These are phyloP conservation scores for Tyrannus savana DNA, from an alignment of 2,113 vertebrate genomes.

Conservation along the genomic window DNA sequence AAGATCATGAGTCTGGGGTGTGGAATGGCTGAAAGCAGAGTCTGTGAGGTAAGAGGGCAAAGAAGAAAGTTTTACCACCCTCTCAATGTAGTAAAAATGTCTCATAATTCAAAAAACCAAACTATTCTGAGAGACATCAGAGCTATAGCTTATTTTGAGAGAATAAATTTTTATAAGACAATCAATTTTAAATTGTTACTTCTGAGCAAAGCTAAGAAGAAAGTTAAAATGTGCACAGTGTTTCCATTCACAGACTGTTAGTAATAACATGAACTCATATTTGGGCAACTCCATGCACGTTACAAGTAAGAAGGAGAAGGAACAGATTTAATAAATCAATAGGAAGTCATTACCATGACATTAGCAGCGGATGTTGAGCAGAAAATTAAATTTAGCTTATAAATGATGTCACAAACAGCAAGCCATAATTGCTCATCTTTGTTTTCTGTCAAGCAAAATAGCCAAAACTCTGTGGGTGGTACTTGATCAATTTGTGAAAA, in stretches of 20 bases:
- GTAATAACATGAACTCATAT: conserved; percentile 15
- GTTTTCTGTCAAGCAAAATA: conserved; percentile 61
- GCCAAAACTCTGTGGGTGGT: conserved; percentile 43
- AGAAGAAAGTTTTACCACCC: neutral
- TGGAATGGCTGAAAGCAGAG: neutral
- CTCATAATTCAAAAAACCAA: neutral
- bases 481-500: conserved; percentile 13
- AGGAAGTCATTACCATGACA: conserved; percentile 81
- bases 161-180: neutral
- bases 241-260: neutral
- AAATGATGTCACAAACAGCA: conserved; percentile 73
- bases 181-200: conserved; percentile 13
- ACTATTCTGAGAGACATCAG: neutral
- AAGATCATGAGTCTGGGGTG: neutral
- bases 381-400: conserved; percentile 80
- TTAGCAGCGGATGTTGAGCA: conserved; percentile 75
- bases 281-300: conserved; percentile 32
- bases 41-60: neutral
- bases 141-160: neutral
- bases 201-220: conserved; percentile 18
- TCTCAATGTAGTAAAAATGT: neutral
- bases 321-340: conserved; percentile 67
- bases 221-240: conserved; percentile 6
- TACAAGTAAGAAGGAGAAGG: conserved; percentile 62
- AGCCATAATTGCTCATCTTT: conserved; percentile 69